Base-by-base conservation (phyloP, 2,888 invertebrate genomes). In the Andricus curvator region DNA sequence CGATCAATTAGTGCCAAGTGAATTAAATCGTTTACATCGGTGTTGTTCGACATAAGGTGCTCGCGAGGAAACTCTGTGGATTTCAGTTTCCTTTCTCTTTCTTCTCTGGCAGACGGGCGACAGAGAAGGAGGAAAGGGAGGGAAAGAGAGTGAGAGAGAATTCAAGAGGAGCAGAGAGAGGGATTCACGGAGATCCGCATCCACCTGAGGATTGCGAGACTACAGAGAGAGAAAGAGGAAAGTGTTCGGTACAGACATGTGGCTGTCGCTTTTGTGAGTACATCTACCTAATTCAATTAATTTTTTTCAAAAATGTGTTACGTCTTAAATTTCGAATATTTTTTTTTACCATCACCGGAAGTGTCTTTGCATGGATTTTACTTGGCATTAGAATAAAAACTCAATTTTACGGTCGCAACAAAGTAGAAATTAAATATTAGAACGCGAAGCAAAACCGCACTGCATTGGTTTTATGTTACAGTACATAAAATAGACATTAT, bases 261-360 rank as follows among this genome's bases (percentile, higher is more conserved):
- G 90, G 91, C 88, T 89, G 84, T 88, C 85, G 81, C 80, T 91
- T 51, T 85, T 92, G 91, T 92, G 88, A 92, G 91, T 92, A 91
- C 84, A 78, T 60, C 76, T 77, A 20, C 48, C 25, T 29, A 48
- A 6, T 41, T 37, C n/a, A 56, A 65, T 65, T 65, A 5, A 64
- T 33, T 37, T 29, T 37, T n/a, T 13, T 37, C 20, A 20, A 22
- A 37, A 66, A n/a, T 15, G 22, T 41, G 22, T 68, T 44, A 20
- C 17, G 20, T 37, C n/a, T 13, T 41, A 67, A 41, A 15, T 22
- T 67, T 22, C 2, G n/a, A 44, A 67, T 22, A 62, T 25, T 62
- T 5, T 6, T 56, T n/a, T 15, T 25, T 15, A 56, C n/a, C 13
- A 41, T 37, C 13, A 22, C 37, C 66, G 37, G 66, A 67, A 67